Conservation (phyloP, 2,113 vertebrate genomes). For the Isichthys henryi region DNA sequence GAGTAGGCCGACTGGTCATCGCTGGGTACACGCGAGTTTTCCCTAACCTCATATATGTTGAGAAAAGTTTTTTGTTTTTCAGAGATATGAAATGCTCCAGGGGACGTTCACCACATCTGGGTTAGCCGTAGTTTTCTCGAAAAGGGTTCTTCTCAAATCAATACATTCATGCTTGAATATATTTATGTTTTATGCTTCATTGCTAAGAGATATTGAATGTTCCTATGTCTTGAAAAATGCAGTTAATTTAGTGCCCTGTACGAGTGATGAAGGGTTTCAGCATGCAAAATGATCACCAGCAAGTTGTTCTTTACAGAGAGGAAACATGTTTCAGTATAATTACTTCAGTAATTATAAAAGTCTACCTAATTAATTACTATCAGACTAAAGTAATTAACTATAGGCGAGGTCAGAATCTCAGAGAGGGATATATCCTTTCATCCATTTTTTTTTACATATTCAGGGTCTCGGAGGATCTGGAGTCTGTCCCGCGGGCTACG, state of each 20-base stretch:
- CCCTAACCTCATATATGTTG: neutral
- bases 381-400: neutral
- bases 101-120: neutral
- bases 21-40: neutral
- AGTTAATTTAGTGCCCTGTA: neutral
- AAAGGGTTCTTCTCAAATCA: neutral
- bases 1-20: neutral
- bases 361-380: neutral
- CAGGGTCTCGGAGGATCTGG: too few species aligned
- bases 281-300: neutral
- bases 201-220: neutral
- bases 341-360: neutral
- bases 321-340: neutral
- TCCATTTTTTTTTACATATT: neutral
- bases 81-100: neutral
- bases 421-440: neutral
- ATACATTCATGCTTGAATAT: neutral
- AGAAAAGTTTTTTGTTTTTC: neutral
- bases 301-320: neutral
- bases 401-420: neutral
- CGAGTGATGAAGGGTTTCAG: neutral
- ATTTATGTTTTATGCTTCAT: neutral
- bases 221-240: neutral
- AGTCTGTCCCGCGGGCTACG: neutral
- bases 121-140: neutral